Evolutionary conservation across 2,797 vertebrate genomes (phyloP).

Genomic region (Pygocentrus nattereri): DNA sequence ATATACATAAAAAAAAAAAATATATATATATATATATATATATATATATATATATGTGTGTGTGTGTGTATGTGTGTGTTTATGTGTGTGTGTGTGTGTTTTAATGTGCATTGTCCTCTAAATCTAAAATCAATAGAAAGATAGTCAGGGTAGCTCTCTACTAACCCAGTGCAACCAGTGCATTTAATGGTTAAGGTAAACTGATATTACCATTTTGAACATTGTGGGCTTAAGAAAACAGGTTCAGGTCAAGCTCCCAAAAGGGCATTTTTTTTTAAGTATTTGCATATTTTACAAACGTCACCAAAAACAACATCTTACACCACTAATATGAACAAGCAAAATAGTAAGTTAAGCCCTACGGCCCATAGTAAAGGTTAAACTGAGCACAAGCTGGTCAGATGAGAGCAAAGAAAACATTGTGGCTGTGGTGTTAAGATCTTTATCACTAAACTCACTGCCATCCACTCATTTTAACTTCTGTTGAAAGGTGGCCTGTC

Average conservation of each 20-base stretch:
- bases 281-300: not conserved
- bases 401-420: not conserved
- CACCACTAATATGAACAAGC: not conserved
- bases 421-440: slow-evolving; percentile 1
- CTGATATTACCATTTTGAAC: not conserved
- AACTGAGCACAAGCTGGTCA: not conserved
- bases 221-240: not conserved
- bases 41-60: no score
- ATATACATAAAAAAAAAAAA: no score
- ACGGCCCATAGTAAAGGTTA: not conserved
- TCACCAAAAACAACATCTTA: not conserved
- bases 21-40: no score
- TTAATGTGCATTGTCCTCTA: no score
- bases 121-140: not conserved
- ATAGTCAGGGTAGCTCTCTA: not conserved
- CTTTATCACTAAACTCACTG: not conserved
- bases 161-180: no score
- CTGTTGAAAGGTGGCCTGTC: not conserved
- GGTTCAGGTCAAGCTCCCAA: not conserved
- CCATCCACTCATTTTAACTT: not conserved
- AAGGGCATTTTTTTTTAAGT: not conserved
- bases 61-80: no score
- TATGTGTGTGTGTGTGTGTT: no score
- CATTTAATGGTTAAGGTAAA: not conserved
- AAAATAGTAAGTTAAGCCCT: not conserved